Base-by-base conservation (phyloP, 2,888 invertebrate species). In the Lingula anatina region DNA sequence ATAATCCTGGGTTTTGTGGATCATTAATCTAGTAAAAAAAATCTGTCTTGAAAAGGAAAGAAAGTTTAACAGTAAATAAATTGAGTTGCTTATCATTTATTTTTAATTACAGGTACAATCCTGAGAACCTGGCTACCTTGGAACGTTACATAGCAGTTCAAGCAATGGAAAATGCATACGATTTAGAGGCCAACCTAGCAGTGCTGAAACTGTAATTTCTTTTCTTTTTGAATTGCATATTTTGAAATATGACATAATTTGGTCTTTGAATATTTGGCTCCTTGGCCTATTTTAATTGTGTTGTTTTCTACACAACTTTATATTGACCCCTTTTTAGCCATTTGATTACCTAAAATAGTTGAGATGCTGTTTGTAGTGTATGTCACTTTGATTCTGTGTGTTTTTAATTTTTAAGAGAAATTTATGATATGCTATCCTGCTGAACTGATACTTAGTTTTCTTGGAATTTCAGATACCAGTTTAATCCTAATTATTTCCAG, bases 121-220 rank as follows among this genome's bases (percentile, higher is more conserved):
- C 96, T 21, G 92, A 94, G 54, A 95, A 97, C 79, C 82, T 96
- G 40, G 84, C 85, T 57, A 88, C 89, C 12, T 80, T 97, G 60
- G 93, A 96, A 74, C 84, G 87, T 50, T 97, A 97, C 77, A 91
- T 97, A 12, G 89, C 91, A 69, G 85, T 90, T 68, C 96, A 97
- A 76, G 89, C 91, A 0, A 83, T 86, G 56, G 94, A 95, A 70
- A 94, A 95, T 78, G 87, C 88, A 0, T 96, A 97, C 71, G 95
- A 97, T 75, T 81, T 97, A 71, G 99, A 99, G 79, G 96, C 97
- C 1, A 96, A 97, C 76, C 81, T 99, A 61, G 94, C 96, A 2
- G 90, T 97, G 12, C 80, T 99, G 42, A 99, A 99, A 78, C 80
- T 99, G 63, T 82, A 62, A 69, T 73, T 66, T 31, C 21, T 18